Base-by-base conservation (phyloP, 2,888 invertebrate genomes). In the Spilosoma lubricipeda region DNA sequence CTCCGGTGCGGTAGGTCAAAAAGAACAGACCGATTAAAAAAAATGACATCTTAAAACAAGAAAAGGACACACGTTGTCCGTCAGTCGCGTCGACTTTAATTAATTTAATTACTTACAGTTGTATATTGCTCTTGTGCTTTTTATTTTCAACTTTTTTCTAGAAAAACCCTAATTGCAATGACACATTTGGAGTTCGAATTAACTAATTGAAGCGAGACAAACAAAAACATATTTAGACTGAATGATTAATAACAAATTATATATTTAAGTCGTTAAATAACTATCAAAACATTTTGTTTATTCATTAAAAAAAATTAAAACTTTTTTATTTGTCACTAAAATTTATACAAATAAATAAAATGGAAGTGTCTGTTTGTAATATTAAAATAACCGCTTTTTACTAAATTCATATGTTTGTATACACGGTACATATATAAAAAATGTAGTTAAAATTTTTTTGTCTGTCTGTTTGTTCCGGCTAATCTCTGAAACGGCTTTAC, bases 31-130 rank as follows among this genome's bases (percentile, higher is more conserved):
- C 80, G 80, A 83, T 86, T 82, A 81, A 84, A 84, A 82, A 79
- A 83, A 84, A 84, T 86, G 86, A 86, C 86, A 82, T 87, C 89
- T 90, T 88, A 86, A 88, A 91, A 89, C 81, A 88, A 88, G 85
- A 87, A 85, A 84, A 86, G 83, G 84, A 88, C 86, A 85, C 75
- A 80, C 77, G 70, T 33, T 45, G 87, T 83, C 84, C 85, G 85
- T 87, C 87, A 85, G 87, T 78, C 82, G 83, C 85, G 88, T 81
- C 84, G 82, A 81, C 82, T 90, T 88, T 92, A 91, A 93, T 93
- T 92, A 90, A 91, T 88, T 91, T 90, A 89, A 89, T 89, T 88
- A 89, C 84, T 80, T 78, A 75, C 80, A 82, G 71, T 78, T 81
- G 77, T 84, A 83, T 84, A 85, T 81, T 80, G 78, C 81, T 80